A percentile compares a stretch with the other conserved stretches of the same genome.
Evolutionary conservation across 2,113 vertebrate species (phyloP).

Genomic region (Thermophis baileyi): DNA sequence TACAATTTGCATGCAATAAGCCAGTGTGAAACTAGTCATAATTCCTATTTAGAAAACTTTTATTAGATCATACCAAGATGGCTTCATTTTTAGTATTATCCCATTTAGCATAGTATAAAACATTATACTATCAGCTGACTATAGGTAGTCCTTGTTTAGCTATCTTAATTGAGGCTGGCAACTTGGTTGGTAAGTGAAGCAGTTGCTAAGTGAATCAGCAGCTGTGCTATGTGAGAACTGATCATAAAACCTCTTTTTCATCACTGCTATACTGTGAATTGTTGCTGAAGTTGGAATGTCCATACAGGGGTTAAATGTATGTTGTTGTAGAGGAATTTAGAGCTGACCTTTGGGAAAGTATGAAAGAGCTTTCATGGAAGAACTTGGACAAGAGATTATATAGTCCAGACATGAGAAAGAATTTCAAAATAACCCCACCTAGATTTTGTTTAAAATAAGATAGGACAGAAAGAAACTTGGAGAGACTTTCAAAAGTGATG

Average conservation of each 20-base stretch:
- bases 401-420: background rate
- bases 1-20: background rate
- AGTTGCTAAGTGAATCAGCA: background rate
- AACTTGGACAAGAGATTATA: background rate
- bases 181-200: background rate
- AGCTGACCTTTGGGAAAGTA: background rate
- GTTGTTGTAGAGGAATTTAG: background rate
- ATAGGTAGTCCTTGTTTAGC: background rate
- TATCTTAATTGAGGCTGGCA: background rate
- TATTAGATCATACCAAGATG: background rate
- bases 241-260: background rate
- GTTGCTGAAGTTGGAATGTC: background rate
- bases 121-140: background rate
- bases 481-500: background rate
- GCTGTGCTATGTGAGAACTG: background rate
- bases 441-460: background rate
- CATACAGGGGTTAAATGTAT: background rate
- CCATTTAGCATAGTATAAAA: background rate
- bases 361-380: background rate
- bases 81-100: background rate
- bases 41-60: conserved; percentile 1
- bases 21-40: background rate
- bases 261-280: background rate
- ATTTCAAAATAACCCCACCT: background rate
- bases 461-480: background rate